phyloP scores from a whole-genome alignment of 1,140 invertebrate species.

The Cyrtorhinus lividipennis region DNA sequence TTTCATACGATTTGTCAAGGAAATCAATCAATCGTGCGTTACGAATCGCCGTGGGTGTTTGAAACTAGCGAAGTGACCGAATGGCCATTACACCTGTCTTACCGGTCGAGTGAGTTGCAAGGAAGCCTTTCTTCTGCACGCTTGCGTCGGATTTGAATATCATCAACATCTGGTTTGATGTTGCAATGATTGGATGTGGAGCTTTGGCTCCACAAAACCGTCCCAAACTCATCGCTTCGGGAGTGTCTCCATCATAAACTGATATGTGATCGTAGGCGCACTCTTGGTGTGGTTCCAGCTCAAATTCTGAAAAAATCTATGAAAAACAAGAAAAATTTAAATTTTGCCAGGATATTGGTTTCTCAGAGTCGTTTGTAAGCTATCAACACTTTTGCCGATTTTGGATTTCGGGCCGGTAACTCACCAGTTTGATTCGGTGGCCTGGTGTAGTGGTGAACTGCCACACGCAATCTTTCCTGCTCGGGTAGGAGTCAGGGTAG shows the following conservation, averaged over 20 bases:
- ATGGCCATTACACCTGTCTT: too few species aligned
- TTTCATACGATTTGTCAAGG: too few species aligned
- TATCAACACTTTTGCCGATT: too few species aligned
- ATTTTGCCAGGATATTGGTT: too few species aligned
- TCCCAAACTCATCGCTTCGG: constrained; percentile 62
- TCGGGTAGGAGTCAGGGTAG: constrained; percentile 88
- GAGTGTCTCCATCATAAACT: constrained; percentile 82
- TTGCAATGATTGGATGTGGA: constrained; percentile 78
- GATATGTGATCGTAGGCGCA: constrained; percentile 91
- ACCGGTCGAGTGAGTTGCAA: constrained; percentile 82
- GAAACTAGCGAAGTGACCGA: too few species aligned
- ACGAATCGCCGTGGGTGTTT: too few species aligned
- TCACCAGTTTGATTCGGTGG: constrained; percentile 79
- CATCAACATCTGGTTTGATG: constrained; percentile 86
- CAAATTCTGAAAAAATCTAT: constrained; percentile 77
- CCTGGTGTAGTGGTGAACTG: constrained; percentile 90
- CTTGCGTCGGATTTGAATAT: constrained; percentile 91
- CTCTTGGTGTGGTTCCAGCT: constrained; percentile 91
- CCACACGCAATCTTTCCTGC: constrained; percentile 94
- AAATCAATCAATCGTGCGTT: too few species aligned
- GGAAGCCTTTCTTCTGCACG: constrained; percentile 86
- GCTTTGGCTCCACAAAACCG: constrained; percentile 81
- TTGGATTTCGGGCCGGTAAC: too few species aligned
- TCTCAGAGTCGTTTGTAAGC: too few species aligned
- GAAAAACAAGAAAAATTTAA: constrained; percentile 16